These are phyloP conservation scores for Tachuris rubrigastra DNA, from an alignment of 2,113 vertebrate species.

Conservation along the genomic window DNA sequence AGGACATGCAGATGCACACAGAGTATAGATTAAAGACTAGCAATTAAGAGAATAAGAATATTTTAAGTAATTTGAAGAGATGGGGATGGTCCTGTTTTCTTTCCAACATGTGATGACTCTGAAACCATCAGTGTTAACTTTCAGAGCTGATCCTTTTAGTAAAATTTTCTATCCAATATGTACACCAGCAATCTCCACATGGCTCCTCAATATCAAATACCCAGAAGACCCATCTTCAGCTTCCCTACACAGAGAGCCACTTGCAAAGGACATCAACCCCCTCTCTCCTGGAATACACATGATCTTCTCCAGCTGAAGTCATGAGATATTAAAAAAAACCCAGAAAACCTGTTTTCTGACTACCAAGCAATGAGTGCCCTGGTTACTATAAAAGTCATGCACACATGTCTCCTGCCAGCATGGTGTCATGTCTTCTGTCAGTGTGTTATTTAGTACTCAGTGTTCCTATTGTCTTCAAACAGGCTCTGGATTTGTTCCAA, in stretches of 20 bases:
- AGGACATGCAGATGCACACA: background rate
- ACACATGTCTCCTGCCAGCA: slow-evolving; percentile 62
- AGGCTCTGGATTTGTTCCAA: slow-evolving; percentile 57
- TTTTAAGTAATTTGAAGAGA: background rate
- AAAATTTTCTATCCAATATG: background rate
- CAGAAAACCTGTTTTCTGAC: background rate
- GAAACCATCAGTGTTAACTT: background rate
- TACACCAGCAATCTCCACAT: rapidly evolving
- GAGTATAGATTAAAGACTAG: background rate
- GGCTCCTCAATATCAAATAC: background rate
- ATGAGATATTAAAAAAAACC: background rate
- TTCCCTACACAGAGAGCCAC: background rate
- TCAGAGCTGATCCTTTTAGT: background rate
- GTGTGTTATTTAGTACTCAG: slow-evolving; percentile 58
- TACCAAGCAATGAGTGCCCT: background rate
- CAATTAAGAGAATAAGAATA: background rate
- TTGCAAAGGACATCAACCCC: background rate
- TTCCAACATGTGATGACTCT: background rate
- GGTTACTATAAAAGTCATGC: slow-evolving; percentile 56
- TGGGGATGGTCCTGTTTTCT: background rate
- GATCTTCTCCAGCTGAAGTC: background rate
- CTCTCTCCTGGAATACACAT: background rate
- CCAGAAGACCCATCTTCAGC: background rate
- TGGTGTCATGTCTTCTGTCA: slow-evolving; percentile 66
- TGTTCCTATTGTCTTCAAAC: slow-evolving; percentile 67